phyloP scores from a whole-genome alignment of 1,140 invertebrate species.

The Drosophila takahashii region DNA sequence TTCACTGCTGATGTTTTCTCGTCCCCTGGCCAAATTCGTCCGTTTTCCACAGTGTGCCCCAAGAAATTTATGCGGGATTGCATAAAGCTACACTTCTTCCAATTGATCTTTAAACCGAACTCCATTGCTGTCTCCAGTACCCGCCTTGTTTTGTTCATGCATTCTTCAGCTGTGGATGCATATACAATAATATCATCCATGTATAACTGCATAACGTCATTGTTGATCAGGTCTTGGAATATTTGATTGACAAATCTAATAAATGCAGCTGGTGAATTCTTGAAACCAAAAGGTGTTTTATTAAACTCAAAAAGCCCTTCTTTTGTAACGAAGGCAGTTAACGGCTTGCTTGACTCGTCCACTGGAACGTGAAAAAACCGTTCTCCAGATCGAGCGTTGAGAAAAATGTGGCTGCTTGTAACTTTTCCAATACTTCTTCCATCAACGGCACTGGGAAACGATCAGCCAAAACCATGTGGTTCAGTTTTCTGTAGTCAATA shows the following conservation, averaged over 20 bases:
- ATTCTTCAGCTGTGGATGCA: neutral
- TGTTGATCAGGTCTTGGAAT: too few species aligned
- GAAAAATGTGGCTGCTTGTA: too few species aligned
- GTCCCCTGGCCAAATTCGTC: too few species aligned
- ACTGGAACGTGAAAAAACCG: neutral
- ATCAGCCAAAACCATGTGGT: neutral
- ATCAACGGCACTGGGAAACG: slow-evolving; percentile 1
- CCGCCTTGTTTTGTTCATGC: neutral
- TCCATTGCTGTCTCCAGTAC: neutral
- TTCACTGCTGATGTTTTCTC: too few species aligned
- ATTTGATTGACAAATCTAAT: too few species aligned
- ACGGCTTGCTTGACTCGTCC: too few species aligned
- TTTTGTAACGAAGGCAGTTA: too few species aligned
- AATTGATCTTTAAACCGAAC: slow-evolving; percentile 1
- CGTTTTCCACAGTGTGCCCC: neutral
- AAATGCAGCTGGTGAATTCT: too few species aligned
- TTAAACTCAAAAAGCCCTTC: too few species aligned
- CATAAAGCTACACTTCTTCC: slow-evolving; percentile 2
- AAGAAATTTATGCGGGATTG: neutral
- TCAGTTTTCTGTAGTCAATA: too few species aligned
- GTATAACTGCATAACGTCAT: too few species aligned
- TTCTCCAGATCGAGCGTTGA: neutral
- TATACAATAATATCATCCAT: neutral
- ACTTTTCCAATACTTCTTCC: neutral
- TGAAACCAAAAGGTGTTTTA: too few species aligned